Percentiles rank a stretch among this genome's conserved stretches.
Evolutionary conservation across 2,113 vertebrate genomes (phyloP).

Genomic region (Ascaphus truei): DNA sequence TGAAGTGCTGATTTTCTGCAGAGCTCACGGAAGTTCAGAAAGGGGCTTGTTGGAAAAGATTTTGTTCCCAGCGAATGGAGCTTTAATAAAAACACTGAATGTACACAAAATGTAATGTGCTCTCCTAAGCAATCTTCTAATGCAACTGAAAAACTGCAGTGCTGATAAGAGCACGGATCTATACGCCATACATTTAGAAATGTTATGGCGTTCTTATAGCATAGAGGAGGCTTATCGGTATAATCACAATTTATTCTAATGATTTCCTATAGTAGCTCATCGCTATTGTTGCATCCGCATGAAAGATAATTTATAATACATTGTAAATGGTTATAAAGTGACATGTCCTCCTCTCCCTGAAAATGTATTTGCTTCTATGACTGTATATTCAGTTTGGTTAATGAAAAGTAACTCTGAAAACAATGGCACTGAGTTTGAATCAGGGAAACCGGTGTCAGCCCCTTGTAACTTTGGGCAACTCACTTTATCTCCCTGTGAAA

Average conservation of each 20-base stretch:
- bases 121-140: constrained; percentile 12
- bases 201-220: not conserved
- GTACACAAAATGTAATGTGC: constrained; percentile 11
- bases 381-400: too few species aligned
- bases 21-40: not conserved
- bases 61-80: not conserved
- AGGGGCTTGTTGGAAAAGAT: not conserved
- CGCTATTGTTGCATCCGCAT: not conserved
- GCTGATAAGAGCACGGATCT: not conserved
- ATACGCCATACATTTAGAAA: constrained; percentile 5
- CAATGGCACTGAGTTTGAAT: too few species aligned
- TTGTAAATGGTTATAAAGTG: constrained; percentile 15
- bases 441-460: too few species aligned
- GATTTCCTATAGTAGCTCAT: constrained; percentile 19
- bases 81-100: not conserved
- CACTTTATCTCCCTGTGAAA: too few species aligned
- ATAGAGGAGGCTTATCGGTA: not conserved
- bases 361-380: not conserved
- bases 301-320: constrained; percentile 12
- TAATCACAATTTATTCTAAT: constrained; percentile 27
- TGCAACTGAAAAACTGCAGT: not conserved
- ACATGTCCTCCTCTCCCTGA: too few species aligned
- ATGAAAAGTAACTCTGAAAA: too few species aligned
- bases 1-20: not conserved
- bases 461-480: too few species aligned